These are phyloP conservation scores for Eudorcas thomsonii DNA, from an alignment of 2,113 vertebrate species.

Conservation along the genomic window DNA sequence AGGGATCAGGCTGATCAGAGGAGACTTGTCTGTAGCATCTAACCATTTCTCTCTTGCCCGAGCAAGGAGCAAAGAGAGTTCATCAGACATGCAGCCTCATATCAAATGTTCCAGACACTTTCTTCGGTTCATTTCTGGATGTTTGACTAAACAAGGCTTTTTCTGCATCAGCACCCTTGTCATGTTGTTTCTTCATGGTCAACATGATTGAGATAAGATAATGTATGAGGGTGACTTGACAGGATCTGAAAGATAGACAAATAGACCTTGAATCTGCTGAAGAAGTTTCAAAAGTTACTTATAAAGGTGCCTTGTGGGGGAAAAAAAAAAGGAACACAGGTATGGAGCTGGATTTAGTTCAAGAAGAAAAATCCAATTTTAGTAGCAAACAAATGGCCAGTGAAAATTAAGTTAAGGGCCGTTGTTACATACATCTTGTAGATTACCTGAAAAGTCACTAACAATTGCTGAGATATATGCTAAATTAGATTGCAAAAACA, in stretches of 20 bases:
- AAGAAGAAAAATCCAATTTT: conserved; percentile 71
- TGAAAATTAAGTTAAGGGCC: conserved; percentile 64
- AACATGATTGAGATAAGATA: not conserved
- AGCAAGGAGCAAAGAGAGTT: not conserved
- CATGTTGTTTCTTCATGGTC: not conserved
- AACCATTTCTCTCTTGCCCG: not conserved
- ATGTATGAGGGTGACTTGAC: conserved; percentile 2
- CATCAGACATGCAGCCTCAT: no score
- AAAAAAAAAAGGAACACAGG: not conserved
- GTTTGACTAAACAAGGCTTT: not conserved
- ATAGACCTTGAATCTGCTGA: not conserved
- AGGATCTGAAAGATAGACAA: conserved; percentile 3
- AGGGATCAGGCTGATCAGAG: not conserved
- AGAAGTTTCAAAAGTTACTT: conserved; percentile 54
- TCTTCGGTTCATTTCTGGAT: not conserved
- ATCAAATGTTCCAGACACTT: not conserved
- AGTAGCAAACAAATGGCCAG: conserved; percentile 64
- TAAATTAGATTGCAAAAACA: not conserved
- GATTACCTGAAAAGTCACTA: conserved; percentile 29
- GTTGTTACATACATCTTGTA: not conserved
- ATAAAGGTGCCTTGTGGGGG: conserved; percentile 20
- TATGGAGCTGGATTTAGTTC: conserved; percentile 61
- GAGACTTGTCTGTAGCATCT: not conserved
- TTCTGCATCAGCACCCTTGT: not conserved
- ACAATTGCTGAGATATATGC: not conserved